These are phyloP conservation scores for Malachius bipustulatus DNA, from an alignment of 2,888 invertebrate genomes.

Conservation along the genomic window DNA sequence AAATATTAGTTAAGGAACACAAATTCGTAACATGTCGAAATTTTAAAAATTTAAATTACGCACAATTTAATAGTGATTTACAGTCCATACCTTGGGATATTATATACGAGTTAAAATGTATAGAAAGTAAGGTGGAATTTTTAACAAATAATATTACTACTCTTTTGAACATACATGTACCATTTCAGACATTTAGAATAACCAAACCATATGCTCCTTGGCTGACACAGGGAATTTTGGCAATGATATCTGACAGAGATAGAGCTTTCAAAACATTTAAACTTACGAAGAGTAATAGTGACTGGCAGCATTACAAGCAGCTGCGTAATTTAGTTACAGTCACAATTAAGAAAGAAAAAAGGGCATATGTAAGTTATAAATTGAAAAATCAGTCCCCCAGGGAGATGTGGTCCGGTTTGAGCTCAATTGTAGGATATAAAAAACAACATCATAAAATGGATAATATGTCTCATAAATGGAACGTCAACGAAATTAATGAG, in stretches of 20 bases:
- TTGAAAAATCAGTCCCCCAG: not conserved
- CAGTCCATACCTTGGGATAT: not conserved
- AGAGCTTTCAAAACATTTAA: not conserved
- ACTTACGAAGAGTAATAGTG: not conserved
- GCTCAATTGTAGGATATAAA: not conserved
- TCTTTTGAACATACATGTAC: not conserved
- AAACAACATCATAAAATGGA: not conserved
- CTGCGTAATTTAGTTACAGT: not conserved
- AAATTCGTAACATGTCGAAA: no score
- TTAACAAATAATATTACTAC: not conserved
- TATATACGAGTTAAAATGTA: not conserved
- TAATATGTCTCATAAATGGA: not conserved
- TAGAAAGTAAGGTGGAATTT: not conserved
- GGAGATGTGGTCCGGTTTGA: not conserved
- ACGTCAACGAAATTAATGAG: not conserved
- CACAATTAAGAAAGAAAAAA: not conserved
- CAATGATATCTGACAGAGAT: not conserved
- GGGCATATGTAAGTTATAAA: not conserved
- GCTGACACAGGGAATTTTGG: not conserved
- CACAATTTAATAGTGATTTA: conserved; percentile 2
- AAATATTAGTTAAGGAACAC: not conserved
- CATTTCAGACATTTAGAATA: not conserved
- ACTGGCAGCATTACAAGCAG: not conserved
- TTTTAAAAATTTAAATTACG: no score
- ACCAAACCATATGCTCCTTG: not conserved